These are phyloP conservation scores for Siphamia tubifer DNA, from an alignment of 2,113 vertebrate genomes.

Conservation along the genomic window DNA sequence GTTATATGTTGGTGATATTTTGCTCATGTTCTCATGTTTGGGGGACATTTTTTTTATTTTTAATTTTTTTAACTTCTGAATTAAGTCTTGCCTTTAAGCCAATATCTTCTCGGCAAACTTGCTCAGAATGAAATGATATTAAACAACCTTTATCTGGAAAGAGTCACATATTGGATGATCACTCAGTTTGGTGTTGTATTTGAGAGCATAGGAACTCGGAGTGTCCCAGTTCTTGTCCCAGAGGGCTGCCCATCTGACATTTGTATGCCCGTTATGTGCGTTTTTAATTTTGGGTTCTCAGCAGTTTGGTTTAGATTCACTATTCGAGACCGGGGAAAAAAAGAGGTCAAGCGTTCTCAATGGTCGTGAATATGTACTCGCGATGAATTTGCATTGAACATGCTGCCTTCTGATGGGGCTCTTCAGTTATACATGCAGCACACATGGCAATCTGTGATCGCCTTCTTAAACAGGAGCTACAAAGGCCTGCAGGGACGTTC, in stretches of 20 bases:
- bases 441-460: constrained; percentile 29
- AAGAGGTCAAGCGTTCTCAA: constrained; percentile 1
- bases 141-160: constrained; percentile 34
- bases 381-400: background rate
- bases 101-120: background rate
- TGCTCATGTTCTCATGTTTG: background rate
- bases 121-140: constrained; percentile 4
- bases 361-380: background rate
- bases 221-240: background rate
- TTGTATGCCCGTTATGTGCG: constrained; percentile 1
- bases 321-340: background rate
- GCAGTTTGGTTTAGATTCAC: constrained; percentile 9
- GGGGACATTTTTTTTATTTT: background rate
- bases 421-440: constrained; percentile 26
- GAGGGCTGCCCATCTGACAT: constrained; percentile 6
- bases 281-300: constrained; percentile 8
- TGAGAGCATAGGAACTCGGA: background rate
- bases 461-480: constrained; percentile 1
- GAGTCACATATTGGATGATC: constrained; percentile 20
- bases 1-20: constrained; percentile 16
- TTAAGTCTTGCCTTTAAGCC: constrained; percentile 31
- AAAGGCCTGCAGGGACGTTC: constrained; percentile 12
- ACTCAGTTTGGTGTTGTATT: constrained; percentile 1
- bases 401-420: background rate
- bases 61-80: background rate